Evolutionary conservation across 2,797 vertebrate genomes (phyloP), one percentile per base, ranked within the genome.

Genomic region (Tokudaia tokunoshimensis): DNA sequence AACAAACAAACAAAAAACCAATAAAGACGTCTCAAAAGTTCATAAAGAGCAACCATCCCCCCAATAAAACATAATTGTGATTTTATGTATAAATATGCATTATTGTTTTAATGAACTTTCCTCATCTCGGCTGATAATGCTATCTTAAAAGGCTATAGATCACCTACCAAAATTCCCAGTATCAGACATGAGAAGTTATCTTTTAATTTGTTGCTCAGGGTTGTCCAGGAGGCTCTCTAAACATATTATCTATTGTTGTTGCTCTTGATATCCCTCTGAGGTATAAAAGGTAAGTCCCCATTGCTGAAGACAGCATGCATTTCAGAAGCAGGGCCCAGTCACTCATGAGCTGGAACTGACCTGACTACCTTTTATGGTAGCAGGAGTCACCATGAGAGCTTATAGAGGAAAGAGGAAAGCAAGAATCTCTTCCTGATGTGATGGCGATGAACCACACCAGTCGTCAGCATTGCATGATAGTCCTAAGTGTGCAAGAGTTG

Each of bases 401-500:
- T 83, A 7, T 26, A 61, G 26, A 61, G n/a, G 14, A 83, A 61
- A 14, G 57, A 61, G 37, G 24, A 24, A 63, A 20, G 5, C 26
- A 31, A 44, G 17, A 63, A 2, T 44, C 26, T 4, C 11, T 11
- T 29, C 8, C 14, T 12, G 26, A 2, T 20, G 1, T 44, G 7
- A 47, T 47, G 15, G 9, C 12, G 3, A 29, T 34, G 15, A 44
- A 65, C 26, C 41, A 47, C 17, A 65, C 15, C 2, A 29, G 17
- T 31, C 41, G 47, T 63, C 4, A 19, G 8, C 59, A 61, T 1
- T 26, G 1, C 26, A 11, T 20, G 9, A 11, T 44, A 31, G 31
- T 3, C 0, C 37, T 31, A 63, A 44, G 0, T 2, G 26, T 6
- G 4, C 15, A 20, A 63, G 2, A 83, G 0, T 82, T 4, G 4